phyloP scores from a whole-genome alignment of 2,888 invertebrate genomes.

The Drosophila tripunctata region DNA sequence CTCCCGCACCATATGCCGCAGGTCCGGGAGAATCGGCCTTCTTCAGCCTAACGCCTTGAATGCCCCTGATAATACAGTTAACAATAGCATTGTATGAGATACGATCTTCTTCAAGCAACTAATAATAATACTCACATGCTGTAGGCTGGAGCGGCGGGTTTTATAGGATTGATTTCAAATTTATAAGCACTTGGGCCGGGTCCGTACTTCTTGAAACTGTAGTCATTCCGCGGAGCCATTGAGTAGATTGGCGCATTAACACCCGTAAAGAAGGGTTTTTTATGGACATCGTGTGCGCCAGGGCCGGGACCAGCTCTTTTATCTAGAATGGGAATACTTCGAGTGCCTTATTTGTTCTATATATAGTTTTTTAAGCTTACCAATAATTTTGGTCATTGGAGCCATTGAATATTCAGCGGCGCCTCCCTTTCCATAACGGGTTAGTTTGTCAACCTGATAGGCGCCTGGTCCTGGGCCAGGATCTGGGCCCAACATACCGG shows the following conservation, averaged over 20 bases:
- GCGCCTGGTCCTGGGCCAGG: slow-evolving; percentile 82
- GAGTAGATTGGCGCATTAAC: slow-evolving; percentile 85
- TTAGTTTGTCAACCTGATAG: slow-evolving; percentile 74
- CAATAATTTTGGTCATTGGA: slow-evolving; percentile 70
- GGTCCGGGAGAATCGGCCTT: slow-evolving; percentile 81
- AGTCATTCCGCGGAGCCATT: slow-evolving; percentile 83
- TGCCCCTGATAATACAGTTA: slow-evolving; percentile 63
- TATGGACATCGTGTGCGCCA: slow-evolving; percentile 75
- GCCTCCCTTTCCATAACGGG: slow-evolving; percentile 73
- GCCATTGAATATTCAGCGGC: slow-evolving; percentile 85
- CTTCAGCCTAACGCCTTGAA: slow-evolving; percentile 26
- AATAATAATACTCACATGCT: slow-evolving; percentile 77
- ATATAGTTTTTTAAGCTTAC: slow-evolving; percentile 33
- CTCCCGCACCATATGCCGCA: slow-evolving; percentile 77
- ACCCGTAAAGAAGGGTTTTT: slow-evolving; percentile 70
- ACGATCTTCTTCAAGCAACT: background rate
- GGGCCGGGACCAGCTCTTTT: slow-evolving; percentile 80
- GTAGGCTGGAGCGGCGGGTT: slow-evolving; percentile 71
- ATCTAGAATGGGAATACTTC: slow-evolving; percentile 59
- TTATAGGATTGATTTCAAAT: slow-evolving; percentile 63
- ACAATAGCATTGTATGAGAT: background rate
- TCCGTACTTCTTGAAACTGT: slow-evolving; percentile 52
- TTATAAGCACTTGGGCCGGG: slow-evolving; percentile 82
- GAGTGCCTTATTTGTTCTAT: too few relatives aligned
- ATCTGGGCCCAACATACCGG: slow-evolving; percentile 28